These are phyloP conservation scores for Plumapathes pennacea DNA, from an alignment of 92 coral and sea anemone genomes.

Conservation along the genomic window DNA sequence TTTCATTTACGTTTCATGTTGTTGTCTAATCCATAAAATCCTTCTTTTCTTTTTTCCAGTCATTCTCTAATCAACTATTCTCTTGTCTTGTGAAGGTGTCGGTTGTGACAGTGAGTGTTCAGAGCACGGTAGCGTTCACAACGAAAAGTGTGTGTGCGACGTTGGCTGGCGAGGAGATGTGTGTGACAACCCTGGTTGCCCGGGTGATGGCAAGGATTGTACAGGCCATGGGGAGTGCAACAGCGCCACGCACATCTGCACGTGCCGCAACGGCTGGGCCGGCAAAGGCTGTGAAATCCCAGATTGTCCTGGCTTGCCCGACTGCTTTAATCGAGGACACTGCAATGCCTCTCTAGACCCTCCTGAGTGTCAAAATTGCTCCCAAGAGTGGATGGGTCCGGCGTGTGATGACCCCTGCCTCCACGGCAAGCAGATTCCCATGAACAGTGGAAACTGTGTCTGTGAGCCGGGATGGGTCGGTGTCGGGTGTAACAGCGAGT, in stretches of 20 bases:
- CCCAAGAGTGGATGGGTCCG: conserved; percentile 91
- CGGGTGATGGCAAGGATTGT: conserved; percentile 80
- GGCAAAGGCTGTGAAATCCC: conserved; percentile 88
- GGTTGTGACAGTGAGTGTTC: conserved; percentile 98
- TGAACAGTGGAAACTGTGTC: conserved; percentile 92
- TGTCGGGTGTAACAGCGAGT: conserved; percentile 93
- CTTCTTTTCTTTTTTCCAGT: too few species aligned
- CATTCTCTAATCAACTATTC: too few species aligned
- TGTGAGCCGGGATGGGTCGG: conserved; percentile 94
- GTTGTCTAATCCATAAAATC: too few species aligned
- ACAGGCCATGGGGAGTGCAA: conserved; percentile 92
- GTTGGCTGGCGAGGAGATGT: conserved; percentile 89
- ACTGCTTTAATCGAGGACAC: conserved; percentile 83
- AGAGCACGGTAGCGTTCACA: conserved; percentile 67
- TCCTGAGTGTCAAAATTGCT: conserved; percentile 83
- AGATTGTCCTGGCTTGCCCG: conserved; percentile 94
- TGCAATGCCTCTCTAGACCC: conserved; percentile 83
- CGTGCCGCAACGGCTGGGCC: conserved; percentile 90
- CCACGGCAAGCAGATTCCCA: conserved; percentile 84
- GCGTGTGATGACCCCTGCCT: conserved; percentile 86
- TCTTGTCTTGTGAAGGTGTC: conserved; percentile 57
- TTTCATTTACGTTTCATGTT: too few species aligned
- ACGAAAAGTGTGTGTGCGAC: conserved; percentile 67
- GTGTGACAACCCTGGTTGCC: conserved; percentile 92
- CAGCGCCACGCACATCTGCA: conserved; percentile 81